Evolutionary conservation across 2,888 invertebrate species (phyloP).

Genomic region (Hemithea aestivaria): DNA sequence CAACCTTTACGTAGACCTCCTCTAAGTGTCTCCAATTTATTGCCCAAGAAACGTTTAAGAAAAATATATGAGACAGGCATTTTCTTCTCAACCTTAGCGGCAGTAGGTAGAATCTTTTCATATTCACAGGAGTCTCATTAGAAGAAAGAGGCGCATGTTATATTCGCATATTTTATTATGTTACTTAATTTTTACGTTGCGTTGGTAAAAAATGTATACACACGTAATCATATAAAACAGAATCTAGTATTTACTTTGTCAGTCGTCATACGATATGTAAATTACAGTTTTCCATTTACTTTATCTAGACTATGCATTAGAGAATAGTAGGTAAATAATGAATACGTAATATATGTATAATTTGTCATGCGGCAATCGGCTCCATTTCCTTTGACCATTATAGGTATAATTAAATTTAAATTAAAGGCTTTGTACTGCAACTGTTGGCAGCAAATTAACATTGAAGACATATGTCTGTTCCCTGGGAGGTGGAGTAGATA

Average conservation of each 20-base stretch:
- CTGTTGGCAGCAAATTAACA: slow-evolving; percentile 24
- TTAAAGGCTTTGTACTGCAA: slow-evolving; percentile 7
- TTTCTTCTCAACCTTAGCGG: slow-evolving; percentile 19
- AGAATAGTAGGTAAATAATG: no score
- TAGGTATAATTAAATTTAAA: slow-evolving; percentile 6
- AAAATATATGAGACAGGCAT: slow-evolving; percentile 37
- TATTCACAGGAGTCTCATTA: slow-evolving; percentile 27
- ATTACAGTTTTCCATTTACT: no score
- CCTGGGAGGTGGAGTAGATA: slow-evolving; percentile 28
- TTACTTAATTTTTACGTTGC: slow-evolving; percentile 19
- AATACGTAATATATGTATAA: no score
- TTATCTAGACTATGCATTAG: no score
- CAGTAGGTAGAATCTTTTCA: slow-evolving; percentile 31
- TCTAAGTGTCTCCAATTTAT: slow-evolving; percentile 47
- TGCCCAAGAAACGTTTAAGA: slow-evolving; percentile 37
- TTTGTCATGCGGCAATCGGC: not conserved
- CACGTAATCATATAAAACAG: no score
- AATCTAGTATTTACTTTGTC: no score
- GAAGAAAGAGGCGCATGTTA: slow-evolving; percentile 24
- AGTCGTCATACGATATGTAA: no score
- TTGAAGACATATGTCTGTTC: slow-evolving; percentile 51
- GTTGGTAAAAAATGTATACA: no score
- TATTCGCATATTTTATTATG: slow-evolving; percentile 27
- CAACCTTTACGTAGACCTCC: slow-evolving; percentile 42
- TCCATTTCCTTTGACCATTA: slow-evolving; percentile 7